Evolutionary conservation across 2,888 invertebrate species (phyloP).

Genomic region (Diadromus collaris): DNA sequence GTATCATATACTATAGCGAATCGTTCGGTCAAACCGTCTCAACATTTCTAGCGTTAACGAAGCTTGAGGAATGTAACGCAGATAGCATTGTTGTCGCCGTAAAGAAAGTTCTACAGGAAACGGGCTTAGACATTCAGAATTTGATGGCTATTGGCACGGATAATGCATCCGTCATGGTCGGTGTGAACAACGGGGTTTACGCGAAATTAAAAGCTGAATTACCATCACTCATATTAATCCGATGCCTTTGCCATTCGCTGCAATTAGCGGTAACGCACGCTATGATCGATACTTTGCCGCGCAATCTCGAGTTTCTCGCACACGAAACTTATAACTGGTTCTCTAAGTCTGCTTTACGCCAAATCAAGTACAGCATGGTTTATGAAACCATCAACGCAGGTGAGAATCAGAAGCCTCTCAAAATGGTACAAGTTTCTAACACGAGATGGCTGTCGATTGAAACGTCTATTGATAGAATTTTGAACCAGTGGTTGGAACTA

Average conservation of each 20-base stretch:
- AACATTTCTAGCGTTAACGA: conserved; percentile 25
- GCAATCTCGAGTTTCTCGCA: conserved; percentile 72
- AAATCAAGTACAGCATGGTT: conserved; percentile 48
- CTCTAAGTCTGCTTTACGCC: conserved; percentile 53
- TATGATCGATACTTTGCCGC: conserved; percentile 59
- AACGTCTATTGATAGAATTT: conserved; percentile 67
- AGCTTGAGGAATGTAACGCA: conserved; percentile 26
- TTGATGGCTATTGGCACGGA: conserved; percentile 75
- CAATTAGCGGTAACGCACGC: conserved; percentile 71
- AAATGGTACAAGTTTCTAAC: conserved; percentile 65
- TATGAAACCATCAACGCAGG: conserved; percentile 63
- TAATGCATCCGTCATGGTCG: conserved; percentile 75
- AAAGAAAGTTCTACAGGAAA: conserved; percentile 1
- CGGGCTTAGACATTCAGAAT: conserved; percentile 58
- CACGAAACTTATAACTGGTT: conserved; percentile 61
- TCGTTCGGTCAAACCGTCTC: not conserved
- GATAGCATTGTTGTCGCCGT: conserved; percentile 11
- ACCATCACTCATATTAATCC: conserved; percentile 65
- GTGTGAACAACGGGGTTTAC: conserved; percentile 74
- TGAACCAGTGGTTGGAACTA: conserved; percentile 70
- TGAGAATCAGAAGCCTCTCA: conserved; percentile 61
- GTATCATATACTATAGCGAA: conserved; percentile 23
- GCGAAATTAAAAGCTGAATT: conserved; percentile 65
- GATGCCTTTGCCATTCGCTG: conserved; percentile 75
- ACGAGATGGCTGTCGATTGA: conserved; percentile 68